Conservation (phyloP, 2,888 invertebrate species). For the Nomada fabriciana region DNA sequence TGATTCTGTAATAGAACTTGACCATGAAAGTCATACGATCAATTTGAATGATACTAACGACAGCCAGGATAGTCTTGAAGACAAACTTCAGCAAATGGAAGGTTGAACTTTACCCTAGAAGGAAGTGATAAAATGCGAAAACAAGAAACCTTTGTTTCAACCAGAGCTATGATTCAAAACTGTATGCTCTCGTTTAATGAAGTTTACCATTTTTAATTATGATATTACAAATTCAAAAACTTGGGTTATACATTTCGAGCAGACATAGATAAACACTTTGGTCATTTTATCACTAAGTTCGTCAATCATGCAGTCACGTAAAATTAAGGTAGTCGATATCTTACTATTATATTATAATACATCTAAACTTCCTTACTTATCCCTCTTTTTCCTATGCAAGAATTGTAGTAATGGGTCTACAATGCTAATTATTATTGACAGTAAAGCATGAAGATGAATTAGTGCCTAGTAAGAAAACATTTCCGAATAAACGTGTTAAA, state of each 20-base stretch:
- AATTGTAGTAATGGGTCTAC: slow-evolving; percentile 10
- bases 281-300: slow-evolving; percentile 30
- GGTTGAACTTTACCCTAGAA: slow-evolving; percentile 70
- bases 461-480: slow-evolving; percentile 36
- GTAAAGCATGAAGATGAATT: slow-evolving; percentile 27
- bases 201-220: slow-evolving; percentile 10
- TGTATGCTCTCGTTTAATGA: slow-evolving; percentile 5
- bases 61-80: slow-evolving; percentile 82
- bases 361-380: slow-evolving; percentile 33
- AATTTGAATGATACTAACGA: slow-evolving; percentile 81
- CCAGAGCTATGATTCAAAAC: slow-evolving; percentile 9
- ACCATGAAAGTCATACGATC: slow-evolving; percentile 76
- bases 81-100: slow-evolving; percentile 83
- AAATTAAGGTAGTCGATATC: slow-evolving; percentile 21
- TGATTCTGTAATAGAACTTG: slow-evolving; percentile 78
- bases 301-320: slow-evolving; percentile 18
- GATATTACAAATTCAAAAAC: slow-evolving; percentile 16
- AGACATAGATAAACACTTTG: slow-evolving; percentile 7
- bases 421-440: slow-evolving; percentile 19
- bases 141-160: not conserved
- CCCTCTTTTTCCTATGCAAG: slow-evolving; percentile 14
- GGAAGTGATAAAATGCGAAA: not conserved
- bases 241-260: slow-evolving; percentile 31
- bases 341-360: slow-evolving; percentile 33
- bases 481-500: not conserved